phyloP scores from a whole-genome alignment of 2,113 vertebrate species.

The Parus major region DNA sequence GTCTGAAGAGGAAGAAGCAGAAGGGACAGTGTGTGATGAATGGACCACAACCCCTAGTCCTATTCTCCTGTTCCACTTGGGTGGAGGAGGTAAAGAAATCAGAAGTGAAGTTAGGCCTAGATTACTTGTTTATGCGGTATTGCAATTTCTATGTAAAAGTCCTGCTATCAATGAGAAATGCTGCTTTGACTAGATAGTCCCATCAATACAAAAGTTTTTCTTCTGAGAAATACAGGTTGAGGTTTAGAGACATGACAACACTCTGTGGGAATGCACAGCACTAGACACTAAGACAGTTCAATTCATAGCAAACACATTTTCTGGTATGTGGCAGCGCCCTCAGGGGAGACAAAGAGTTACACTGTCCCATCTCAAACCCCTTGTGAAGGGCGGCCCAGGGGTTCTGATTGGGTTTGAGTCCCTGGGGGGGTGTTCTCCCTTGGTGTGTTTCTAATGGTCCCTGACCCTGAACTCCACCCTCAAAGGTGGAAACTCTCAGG shows the following conservation, averaged over 20 bases:
- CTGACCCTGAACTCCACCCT: too few species aligned
- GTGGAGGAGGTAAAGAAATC: background rate
- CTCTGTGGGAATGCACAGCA: background rate
- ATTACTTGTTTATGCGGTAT: background rate
- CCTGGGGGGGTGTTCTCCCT: too few species aligned
- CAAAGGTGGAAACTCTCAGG: too few species aligned
- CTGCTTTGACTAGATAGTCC: background rate
- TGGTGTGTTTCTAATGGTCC: too few species aligned
- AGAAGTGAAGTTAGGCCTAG: background rate
- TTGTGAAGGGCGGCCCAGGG: too few species aligned
- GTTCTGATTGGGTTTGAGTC: too few species aligned
- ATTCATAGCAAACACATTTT: background rate
- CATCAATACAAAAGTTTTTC: background rate
- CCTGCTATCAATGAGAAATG: background rate
- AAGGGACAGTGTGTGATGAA: background rate
- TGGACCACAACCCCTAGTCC: background rate
- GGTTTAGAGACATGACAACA: background rate
- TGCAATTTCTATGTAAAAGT: background rate
- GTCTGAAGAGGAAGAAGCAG: background rate
- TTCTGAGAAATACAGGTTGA: background rate
- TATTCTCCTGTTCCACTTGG: fast-evolving
- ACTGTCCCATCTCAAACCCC: too few species aligned
- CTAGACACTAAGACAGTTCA: background rate
- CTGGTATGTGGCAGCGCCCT: background rate
- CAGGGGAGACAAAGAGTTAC: too few species aligned